phyloP scores from a whole-genome alignment of 1,140 invertebrate genomes.

The fruit fly (Drosophila melanogaster) region Release_6_plus_ISO1_MT NT_033777.3:17153501-17154000 shows the following conservation, averaged over 20 bases:
- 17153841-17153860: too few relatives aligned
- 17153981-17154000: slow-evolving; percentile 91
- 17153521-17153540: slow-evolving; percentile 76
- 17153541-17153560: slow-evolving; percentile 80
- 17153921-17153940: slow-evolving; percentile 83
- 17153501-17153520: slow-evolving; percentile 50
- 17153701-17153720: slow-evolving; percentile 86
- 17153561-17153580: slow-evolving; percentile 75
- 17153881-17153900: slow-evolving; percentile 85
- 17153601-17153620: slow-evolving; percentile 67
- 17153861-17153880: background rate
- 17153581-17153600: slow-evolving; percentile 61
- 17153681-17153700: slow-evolving; percentile 87
- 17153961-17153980: slow-evolving; percentile 87
- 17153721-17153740: slow-evolving; percentile 90
- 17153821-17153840: background rate
- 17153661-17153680: slow-evolving; percentile 91
- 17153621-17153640: slow-evolving; percentile 88
- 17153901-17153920: slow-evolving; percentile 85
- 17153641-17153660: slow-evolving; percentile 92
- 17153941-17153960: slow-evolving; percentile 53
- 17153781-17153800: slow-evolving; percentile 81
- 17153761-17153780: slow-evolving; percentile 90
- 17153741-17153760: slow-evolving; percentile 88
- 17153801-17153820: slow-evolving; percentile 58